Evolutionary conservation across 2,797 vertebrate genomes (phyloP).

Genomic region (Xenentodon cancila): DNA sequence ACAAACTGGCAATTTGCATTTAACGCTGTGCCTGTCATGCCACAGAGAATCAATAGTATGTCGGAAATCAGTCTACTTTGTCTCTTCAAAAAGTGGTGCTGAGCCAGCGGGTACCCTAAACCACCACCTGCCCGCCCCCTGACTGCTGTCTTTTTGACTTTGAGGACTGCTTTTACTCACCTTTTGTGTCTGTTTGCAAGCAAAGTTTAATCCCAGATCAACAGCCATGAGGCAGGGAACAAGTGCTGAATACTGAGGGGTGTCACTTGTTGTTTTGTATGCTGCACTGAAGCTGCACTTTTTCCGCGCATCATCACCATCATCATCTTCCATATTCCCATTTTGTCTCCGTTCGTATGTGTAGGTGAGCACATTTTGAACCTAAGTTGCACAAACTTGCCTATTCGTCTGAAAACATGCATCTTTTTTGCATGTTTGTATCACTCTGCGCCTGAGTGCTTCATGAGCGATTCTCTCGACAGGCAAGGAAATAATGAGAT

Average conservation of each 20-base stretch:
- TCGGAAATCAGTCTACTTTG: conserved; percentile 41
- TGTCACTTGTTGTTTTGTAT: conserved; percentile 32
- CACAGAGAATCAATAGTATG: conserved; percentile 35
- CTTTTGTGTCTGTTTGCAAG: conserved; percentile 39
- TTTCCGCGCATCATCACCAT: conserved; percentile 9
- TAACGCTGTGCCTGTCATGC: conserved; percentile 18
- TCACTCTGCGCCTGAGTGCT: conserved; percentile 45
- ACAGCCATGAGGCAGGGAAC: conserved; percentile 29
- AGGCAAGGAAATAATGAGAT: conserved; percentile 76
- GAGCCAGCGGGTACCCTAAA: conserved; percentile 30
- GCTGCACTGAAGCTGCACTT: conserved; percentile 3
- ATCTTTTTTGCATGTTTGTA: conserved; percentile 35
- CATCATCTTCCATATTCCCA: background rate
- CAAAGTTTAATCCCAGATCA: conserved; percentile 50
- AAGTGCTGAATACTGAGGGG: conserved; percentile 44
- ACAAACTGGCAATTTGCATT: conserved; percentile 31
- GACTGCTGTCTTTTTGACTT: conserved; percentile 47
- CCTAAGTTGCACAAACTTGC: conserved; percentile 15
- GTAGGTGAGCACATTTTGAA: conserved; percentile 11
- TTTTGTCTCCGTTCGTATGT: background rate
- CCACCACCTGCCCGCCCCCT: conserved; percentile 14
- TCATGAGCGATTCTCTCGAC: conserved; percentile 53
- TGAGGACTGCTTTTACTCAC: conserved; percentile 44
- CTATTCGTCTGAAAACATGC: conserved; percentile 27
- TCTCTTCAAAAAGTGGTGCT: conserved; percentile 29